phyloP scores from a whole-genome alignment of 2,113 vertebrate species.

The Eudorcas thomsonii region DNA sequence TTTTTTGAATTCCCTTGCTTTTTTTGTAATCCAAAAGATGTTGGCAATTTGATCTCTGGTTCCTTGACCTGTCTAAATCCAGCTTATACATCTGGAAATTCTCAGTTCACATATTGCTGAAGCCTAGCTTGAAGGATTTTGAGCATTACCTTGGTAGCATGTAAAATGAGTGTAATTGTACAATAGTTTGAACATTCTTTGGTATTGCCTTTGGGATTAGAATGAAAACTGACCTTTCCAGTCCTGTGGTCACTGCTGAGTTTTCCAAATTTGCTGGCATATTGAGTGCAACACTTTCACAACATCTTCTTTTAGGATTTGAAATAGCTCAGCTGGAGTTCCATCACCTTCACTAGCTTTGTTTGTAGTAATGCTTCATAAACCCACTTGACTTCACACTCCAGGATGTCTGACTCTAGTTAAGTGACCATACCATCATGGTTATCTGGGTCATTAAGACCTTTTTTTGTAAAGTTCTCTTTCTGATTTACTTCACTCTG shows the following conservation, averaged over 20 bases:
- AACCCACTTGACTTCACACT: background rate
- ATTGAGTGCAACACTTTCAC: background rate
- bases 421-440: background rate
- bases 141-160: background rate
- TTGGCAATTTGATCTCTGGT: background rate
- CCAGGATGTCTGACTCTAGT: background rate
- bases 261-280: background rate
- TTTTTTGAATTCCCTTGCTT: background rate
- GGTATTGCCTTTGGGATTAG: background rate
- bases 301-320: background rate
- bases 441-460: background rate
- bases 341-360: background rate
- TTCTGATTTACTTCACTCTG: background rate
- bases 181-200: background rate
- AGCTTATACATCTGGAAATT: background rate
- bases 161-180: background rate
- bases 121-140: background rate
- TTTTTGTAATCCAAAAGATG: background rate
- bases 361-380: background rate
- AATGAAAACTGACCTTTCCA: background rate
- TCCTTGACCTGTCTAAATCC: background rate
- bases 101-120: background rate
- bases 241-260: background rate
- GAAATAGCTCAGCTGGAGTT: background rate
- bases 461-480: background rate